A percentile compares a stretch with the other conserved stretches of the same genome.
These are phyloP conservation scores for Salminus brasiliensis DNA, from an alignment of 2,113 vertebrate species.

Conservation along the genomic window DNA sequence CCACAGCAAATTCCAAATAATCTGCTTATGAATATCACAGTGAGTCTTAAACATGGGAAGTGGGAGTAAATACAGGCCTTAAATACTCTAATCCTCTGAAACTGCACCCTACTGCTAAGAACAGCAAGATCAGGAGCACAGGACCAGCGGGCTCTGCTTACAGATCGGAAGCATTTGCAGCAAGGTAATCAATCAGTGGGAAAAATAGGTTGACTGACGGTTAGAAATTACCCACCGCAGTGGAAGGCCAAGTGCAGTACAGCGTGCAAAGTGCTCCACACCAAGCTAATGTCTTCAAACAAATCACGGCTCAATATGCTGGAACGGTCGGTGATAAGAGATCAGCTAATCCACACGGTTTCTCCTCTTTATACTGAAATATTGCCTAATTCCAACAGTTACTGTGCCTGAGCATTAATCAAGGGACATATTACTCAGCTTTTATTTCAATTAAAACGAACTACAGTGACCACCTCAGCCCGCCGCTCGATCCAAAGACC, in stretches of 20 bases:
- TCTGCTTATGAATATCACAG: slow-evolving; percentile 32
- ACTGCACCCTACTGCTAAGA: neutral
- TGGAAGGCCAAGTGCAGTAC: slow-evolving; percentile 32
- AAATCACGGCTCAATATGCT: slow-evolving; percentile 40
- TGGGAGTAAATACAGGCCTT: slow-evolving; percentile 16
- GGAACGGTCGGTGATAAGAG: slow-evolving; percentile 18
- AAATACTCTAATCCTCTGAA: slow-evolving; percentile 18
- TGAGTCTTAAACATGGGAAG: slow-evolving; percentile 23
- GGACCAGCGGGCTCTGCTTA: slow-evolving; percentile 5
- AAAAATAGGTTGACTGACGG: slow-evolving; percentile 27
- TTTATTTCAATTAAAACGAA: neutral
- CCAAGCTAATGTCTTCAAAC: slow-evolving; percentile 27
- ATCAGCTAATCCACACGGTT: slow-evolving; percentile 21
- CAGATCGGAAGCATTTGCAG: slow-evolving; percentile 30
- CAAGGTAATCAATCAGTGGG: slow-evolving; percentile 38
- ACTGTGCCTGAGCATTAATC: neutral
- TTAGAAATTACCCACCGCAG: slow-evolving; percentile 27
- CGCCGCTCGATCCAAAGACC: slow-evolving; percentile 9
- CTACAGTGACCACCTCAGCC: neutral
- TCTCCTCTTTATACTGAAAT: slow-evolving; percentile 14
- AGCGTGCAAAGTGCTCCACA: slow-evolving; percentile 26
- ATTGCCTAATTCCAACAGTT: neutral
- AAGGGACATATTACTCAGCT: neutral
- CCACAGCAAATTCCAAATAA: slow-evolving; percentile 26
- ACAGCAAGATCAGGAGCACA: neutral